A percentile compares a stretch with the other conserved stretches of the same genome.
phyloP scores from a whole-genome alignment of 2,113 vertebrate genomes.

The Oreocharis arfaki region DNA sequence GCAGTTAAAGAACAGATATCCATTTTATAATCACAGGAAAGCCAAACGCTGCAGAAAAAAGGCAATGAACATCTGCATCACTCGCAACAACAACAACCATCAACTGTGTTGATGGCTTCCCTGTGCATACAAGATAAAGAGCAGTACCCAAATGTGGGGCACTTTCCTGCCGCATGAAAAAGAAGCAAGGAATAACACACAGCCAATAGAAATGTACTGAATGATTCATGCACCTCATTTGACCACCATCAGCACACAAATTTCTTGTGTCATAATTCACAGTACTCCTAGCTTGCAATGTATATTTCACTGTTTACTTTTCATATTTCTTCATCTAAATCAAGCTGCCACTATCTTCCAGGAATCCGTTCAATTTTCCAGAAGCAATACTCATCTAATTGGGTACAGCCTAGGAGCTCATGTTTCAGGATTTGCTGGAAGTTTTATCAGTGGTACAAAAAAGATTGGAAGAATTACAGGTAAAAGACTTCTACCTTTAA shows the following conservation, averaged over 20 bases:
- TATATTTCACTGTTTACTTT: background rate
- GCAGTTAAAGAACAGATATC: background rate
- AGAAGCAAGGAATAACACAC: background rate
- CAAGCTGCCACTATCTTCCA: conserved; percentile 61
- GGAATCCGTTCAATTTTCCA: conserved; percentile 76
- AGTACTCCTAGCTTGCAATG: background rate
- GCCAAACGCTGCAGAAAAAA: background rate
- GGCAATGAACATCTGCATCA: background rate
- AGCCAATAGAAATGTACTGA: background rate
- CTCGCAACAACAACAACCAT: background rate
- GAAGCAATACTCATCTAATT: conserved; percentile 84
- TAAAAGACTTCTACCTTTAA: conserved; percentile 32
- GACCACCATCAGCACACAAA: background rate
- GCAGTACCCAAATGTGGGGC: background rate
- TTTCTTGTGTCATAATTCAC: background rate
- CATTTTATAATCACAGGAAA: background rate
- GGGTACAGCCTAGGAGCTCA: conserved; percentile 97
- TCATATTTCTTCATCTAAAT: background rate
- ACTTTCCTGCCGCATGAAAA: background rate
- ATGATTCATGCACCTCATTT: background rate
- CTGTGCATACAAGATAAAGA: background rate
- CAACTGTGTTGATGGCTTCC: background rate
- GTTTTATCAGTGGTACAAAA: conserved; percentile 70
- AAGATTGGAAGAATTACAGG: conserved; percentile 96
- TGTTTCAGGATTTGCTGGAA: conserved; percentile 93